Evolutionary conservation across 2,113 vertebrate species (phyloP).

Genomic region (Prinia subflava): DNA sequence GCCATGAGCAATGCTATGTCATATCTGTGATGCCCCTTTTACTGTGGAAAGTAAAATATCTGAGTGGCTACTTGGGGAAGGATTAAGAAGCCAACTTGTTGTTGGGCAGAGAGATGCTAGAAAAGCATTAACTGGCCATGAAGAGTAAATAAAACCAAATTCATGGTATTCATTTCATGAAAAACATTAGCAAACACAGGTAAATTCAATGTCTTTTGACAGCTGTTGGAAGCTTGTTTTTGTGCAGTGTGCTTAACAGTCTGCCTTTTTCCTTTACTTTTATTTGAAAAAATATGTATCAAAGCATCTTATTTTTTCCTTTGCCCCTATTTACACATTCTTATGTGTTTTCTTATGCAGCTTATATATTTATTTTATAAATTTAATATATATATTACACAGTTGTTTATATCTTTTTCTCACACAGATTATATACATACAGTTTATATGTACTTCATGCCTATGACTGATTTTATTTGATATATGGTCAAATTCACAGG

Average conservation of each 20-base stretch:
- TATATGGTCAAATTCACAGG: neutral
- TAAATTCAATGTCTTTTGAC: neutral
- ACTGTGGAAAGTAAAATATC: neutral
- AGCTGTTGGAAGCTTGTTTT: neutral
- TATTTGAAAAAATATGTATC: neutral
- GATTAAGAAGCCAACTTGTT: neutral
- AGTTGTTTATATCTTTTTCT: neutral
- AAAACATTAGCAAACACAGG: neutral
- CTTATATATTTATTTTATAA: neutral
- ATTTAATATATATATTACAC: rapidly evolving
- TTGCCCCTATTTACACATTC: neutral
- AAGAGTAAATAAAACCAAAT: neutral
- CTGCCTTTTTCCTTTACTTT: neutral
- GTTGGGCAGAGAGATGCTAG: neutral
- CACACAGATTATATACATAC: neutral
- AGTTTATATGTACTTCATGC: neutral
- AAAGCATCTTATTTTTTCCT: neutral
- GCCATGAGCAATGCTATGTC: neutral
- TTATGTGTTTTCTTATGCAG: neutral
- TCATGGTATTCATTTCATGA: rapidly evolving
- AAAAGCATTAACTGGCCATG: neutral
- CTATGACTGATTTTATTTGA: neutral
- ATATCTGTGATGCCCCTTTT: neutral
- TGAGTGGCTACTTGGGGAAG: neutral
- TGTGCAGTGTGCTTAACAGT: neutral